A percentile compares a stretch with the other conserved stretches of the same genome.
These are phyloP conservation scores for Xenops minutus DNA, from an alignment of 2,797 vertebrate genomes.

Conservation along the genomic window DNA sequence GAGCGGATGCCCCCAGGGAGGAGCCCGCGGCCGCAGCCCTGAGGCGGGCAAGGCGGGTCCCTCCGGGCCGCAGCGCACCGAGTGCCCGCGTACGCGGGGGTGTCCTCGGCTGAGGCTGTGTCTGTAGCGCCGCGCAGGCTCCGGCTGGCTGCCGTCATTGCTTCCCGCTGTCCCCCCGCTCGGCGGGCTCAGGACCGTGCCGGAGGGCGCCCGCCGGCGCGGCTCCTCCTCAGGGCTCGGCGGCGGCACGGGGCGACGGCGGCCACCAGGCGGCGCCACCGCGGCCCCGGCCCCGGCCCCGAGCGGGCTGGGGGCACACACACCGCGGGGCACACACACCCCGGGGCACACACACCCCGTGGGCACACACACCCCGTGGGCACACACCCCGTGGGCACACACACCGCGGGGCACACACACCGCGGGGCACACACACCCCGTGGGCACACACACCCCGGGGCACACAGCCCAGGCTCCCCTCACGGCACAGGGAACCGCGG, in stretches of 20 bases:
- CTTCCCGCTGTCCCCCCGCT: fast-evolving
- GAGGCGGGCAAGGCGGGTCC: background rate
- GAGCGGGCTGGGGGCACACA: too few species aligned
- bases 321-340: too few species aligned
- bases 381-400: too few species aligned
- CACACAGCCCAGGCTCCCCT: too few species aligned
- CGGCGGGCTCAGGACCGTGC: fast-evolving
- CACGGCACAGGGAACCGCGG: fast-evolving
- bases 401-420: too few species aligned
- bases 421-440: too few species aligned
- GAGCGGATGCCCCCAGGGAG: background rate
- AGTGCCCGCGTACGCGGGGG: fast-evolving
- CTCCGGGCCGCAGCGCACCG: fast-evolving
- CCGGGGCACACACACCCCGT: too few species aligned
- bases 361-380: too few species aligned
- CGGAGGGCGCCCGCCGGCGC: background rate
- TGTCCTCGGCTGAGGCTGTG: fast-evolving
- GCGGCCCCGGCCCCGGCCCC: background rate
- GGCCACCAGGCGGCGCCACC: constrained; percentile 32
- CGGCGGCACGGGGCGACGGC: fast-evolving
- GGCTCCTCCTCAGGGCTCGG: background rate
- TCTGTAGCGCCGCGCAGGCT: background rate
- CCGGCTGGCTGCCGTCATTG: fast-evolving
- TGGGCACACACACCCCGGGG: too few species aligned
- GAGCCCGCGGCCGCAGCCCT: background rate